Evolutionary conservation across 2,888 invertebrate genomes (phyloP), one percentile per base, ranked within the genome.

Genomic region (Tipula unca): DNA sequence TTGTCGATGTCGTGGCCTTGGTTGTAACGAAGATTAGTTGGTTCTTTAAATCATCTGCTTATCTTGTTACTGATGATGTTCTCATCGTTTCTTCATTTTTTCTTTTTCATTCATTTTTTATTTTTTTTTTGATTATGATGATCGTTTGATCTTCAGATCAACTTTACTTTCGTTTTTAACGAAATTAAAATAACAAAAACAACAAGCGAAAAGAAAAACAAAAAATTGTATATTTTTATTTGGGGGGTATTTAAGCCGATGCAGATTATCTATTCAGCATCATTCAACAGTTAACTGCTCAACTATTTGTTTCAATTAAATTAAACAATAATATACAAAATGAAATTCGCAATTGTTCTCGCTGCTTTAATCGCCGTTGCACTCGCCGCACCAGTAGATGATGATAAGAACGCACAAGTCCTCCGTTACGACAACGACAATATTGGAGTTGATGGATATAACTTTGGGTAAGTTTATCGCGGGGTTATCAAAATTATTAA

Each of bases 291-390:
- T 69, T 69, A 69, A 0, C 69, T 69, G 69, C 10, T 69, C 1
- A 25, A 25, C 69, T 32, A 6, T 32, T 32, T 6, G 32, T 32
- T 32, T 1, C 1, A 32, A 32, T 32, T 32, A 1, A 25, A 69
- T 17, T 17, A 69, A 69, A 69, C 17, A 48, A 48, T 8, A 87
- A 82, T 29, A 83, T 17, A 32, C 83, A 29, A 29, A 83, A 83
- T 83, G 83, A 83, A 83, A 35, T 83, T 83, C 83, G 29, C 35
- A 83, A 83, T 83, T 35, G 83, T 83, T 17, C 1, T 83, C 83
- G 35, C 32, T 83, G 29, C 83, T 32, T 83, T 83, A 32, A 32
- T 83, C 83, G 83, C 35, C 17, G 29, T 83, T 32, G 35, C 35
- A 32, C 35, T 83, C 35, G 83, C 32, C 4, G 83, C 83, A 17